Evolutionary conservation across 1,140 invertebrate genomes (phyloP).

Genomic region (Trichogramma pretiosum): DNA sequence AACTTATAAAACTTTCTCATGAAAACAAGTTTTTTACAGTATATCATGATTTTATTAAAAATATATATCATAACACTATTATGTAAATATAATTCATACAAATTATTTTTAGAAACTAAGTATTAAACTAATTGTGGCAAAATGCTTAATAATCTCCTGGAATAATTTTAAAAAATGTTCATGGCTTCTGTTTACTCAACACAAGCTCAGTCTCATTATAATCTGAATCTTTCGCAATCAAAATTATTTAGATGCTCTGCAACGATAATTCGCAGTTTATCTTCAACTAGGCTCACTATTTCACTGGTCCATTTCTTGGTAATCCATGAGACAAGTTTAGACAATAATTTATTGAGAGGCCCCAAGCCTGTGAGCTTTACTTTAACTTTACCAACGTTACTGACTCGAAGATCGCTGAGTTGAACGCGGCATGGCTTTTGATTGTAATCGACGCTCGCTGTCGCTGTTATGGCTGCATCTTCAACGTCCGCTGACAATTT

Average conservation of each 20-base stretch:
- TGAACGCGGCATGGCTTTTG: conserved; percentile 15
- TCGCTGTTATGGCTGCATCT: conserved; percentile 13
- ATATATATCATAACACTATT: no score
- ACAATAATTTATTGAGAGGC: conserved; percentile 5
- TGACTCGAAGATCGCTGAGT: conserved; percentile 10
- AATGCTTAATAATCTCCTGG: background rate
- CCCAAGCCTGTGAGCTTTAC: conserved; percentile 19
- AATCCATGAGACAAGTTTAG: conserved; percentile 15
- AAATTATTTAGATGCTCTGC: background rate
- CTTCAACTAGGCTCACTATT: conserved; percentile 8
- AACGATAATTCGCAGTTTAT: background rate
- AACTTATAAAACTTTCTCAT: no score
- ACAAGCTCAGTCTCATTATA: no score
- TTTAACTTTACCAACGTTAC: conserved; percentile 13
- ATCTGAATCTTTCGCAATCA: conserved; percentile 10
- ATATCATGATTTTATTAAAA: no score
- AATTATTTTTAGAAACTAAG: background rate
- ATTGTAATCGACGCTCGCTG: conserved; percentile 19
- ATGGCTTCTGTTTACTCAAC: no score
- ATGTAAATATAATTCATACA: background rate
- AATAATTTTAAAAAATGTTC: no score
- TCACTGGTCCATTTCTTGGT: conserved; percentile 16
- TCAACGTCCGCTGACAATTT: conserved; percentile 17
- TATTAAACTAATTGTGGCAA: background rate
- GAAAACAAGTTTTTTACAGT: no score